phyloP scores from a whole-genome alignment of 1,140 invertebrate genomes.

The Trypoxylus dichotomus region DNA sequence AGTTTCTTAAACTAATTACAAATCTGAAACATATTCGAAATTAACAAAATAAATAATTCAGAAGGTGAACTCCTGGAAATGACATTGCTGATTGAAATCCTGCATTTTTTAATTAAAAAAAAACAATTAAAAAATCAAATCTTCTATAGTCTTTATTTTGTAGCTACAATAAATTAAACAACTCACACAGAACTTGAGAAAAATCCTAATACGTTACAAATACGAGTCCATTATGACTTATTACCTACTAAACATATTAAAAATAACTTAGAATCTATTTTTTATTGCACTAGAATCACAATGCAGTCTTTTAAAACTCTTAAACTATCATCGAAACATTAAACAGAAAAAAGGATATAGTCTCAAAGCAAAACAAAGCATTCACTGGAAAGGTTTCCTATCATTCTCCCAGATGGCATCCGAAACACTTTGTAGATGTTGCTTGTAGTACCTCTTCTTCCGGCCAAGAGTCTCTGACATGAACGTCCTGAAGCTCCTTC shows the following conservation, averaged over 20 bases:
- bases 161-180: neutral
- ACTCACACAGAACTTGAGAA: neutral
- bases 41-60: too few relatives aligned
- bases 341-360: neutral
- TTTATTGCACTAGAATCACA: conserved; percentile 25
- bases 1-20: too few relatives aligned
- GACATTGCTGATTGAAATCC: too few relatives aligned
- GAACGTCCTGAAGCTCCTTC: conserved; percentile 44
- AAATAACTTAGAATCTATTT: neutral
- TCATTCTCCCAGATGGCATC: conserved; percentile 65
- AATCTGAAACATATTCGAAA: too few relatives aligned
- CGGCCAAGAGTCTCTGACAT: conserved; percentile 50
- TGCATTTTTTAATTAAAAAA: neutral
- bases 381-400: conserved; percentile 60
- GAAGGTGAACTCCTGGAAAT: too few relatives aligned
- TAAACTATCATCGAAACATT: neutral
- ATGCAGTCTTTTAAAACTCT: conserved; percentile 8
- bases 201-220: neutral
- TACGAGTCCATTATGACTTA: neutral
- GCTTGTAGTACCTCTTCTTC: conserved; percentile 45
- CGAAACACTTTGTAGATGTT: conserved; percentile 59
- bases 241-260: neutral
- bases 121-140: neutral
- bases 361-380: conserved; percentile 21
- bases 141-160: neutral